Base-by-base conservation (phyloP, 2,797 vertebrate species). In the Mareca strepera region DNA sequence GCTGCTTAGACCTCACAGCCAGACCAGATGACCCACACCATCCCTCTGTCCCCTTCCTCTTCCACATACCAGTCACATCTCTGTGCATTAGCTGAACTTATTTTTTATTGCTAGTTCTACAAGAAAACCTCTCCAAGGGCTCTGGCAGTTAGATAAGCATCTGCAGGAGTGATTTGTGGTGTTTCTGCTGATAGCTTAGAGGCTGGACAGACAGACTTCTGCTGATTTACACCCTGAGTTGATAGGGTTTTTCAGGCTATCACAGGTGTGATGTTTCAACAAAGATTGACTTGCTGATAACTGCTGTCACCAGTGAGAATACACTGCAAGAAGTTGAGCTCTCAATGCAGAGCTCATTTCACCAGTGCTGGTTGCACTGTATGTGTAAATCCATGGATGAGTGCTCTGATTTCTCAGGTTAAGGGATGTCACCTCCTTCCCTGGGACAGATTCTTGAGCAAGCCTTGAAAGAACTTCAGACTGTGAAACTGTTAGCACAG, bases 91-190 rank as follows among this genome's bases (percentile, higher is more conserved):
- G 44, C 44, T 43, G 31, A 55, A 37, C 60, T 66, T 88, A 63
- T 31, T 62, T 92, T 79, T 82, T 53, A 64, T 75, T 91, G 53
- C 67, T 64, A 6, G 3, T 91, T 82, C 59, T 82, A 89, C 35
- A 44, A 73, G 84, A 6, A 81, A 90, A 81, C 64, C 39, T 84
- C 74, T 92, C 78, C 1, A 11, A 86, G 74, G 78, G 31, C 33
- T 76, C 50, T 82, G 82, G 69, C 89, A 92, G 81, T 78, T 89
- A 93, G 75, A 78, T 60, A 72, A 90, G 41, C 94, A 91, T 52
- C 86, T 90, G 84, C 53, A 88, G 29, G 44, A 78, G 25, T 78
- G 59, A 86, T 74, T 79, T 93, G 84, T 56, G 68, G 17, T 35
- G 55, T 33, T 88, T 86, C 67, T 84, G n/a, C n/a, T 43, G 44